Conservation (phyloP, 2,113 vertebrate species). For the Onychostoma macrolepis region DNA sequence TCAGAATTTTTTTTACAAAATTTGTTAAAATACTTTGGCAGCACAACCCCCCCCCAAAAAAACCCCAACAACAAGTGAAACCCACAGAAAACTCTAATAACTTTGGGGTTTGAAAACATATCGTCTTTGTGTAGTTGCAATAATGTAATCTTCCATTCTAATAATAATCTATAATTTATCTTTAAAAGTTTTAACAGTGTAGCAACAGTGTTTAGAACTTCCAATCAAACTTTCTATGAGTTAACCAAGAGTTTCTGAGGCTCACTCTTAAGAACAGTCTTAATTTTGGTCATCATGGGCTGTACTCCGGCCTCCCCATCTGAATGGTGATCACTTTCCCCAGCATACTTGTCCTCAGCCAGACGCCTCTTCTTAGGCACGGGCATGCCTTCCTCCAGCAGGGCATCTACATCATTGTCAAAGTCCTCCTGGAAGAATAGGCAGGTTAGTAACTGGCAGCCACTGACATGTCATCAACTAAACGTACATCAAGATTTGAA, state of each 20-base stretch:
- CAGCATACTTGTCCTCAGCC: constrained; percentile 84
- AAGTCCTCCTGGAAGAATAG: constrained; percentile 87
- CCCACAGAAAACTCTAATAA: not conserved
- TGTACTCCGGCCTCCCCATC: constrained; percentile 94
- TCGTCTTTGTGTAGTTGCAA: not conserved
- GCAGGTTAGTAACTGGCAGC: constrained; percentile 22
- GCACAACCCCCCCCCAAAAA: not conserved
- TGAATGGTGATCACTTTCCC: constrained; percentile 93
- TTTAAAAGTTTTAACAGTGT: not conserved
- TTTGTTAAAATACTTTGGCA: too few species aligned
- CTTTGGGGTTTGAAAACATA: not conserved
- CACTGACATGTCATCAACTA: not conserved
- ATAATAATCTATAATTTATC: not conserved
- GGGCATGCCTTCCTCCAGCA: constrained; percentile 95
- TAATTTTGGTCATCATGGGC: constrained; percentile 99
- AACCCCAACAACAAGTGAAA: not conserved
- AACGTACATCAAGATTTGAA: constrained; percentile 19
- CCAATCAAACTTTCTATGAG: not conserved
- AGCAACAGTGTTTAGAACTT: not conserved
- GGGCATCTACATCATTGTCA: constrained; percentile 98
- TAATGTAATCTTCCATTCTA: too few species aligned
- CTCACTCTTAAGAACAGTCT: constrained; percentile 99
- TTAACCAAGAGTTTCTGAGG: constrained; percentile 38
- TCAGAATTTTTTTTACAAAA: too few species aligned
- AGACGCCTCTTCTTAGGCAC: constrained; percentile 92